phyloP scores from a whole-genome alignment of 2,113 vertebrate genomes.

The cat (Felis catus) region DNA sequence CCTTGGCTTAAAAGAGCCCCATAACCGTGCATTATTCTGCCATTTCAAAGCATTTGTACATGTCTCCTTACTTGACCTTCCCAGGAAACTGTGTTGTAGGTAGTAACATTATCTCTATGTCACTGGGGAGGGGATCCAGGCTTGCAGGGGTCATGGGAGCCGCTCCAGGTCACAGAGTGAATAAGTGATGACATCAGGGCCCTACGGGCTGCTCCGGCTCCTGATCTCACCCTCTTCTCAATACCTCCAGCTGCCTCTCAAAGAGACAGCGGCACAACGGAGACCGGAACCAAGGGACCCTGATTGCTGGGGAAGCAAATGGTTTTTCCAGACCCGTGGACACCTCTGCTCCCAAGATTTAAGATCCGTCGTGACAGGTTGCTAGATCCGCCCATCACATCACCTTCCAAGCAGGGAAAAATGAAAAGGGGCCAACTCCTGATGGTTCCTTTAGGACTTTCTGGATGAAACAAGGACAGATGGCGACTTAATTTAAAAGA shows the following conservation, averaged over 20 bases:
- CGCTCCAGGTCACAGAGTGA: background rate
- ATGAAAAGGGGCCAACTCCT: background rate
- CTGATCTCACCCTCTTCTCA: background rate
- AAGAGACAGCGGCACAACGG: background rate
- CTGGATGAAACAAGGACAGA: background rate
- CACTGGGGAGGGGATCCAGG: background rate
- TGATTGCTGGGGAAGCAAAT: background rate
- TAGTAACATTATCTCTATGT: accelerated
- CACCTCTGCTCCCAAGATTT: background rate
- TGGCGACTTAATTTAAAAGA: conserved; percentile 37
- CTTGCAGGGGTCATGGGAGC: too few species aligned
- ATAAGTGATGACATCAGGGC: background rate
- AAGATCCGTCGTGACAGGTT: background rate
- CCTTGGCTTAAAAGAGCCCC: background rate
- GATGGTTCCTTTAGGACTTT: background rate
- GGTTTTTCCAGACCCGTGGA: background rate
- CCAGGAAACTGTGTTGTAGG: background rate
- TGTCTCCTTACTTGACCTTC: background rate
- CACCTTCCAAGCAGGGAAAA: background rate
- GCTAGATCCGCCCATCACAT: background rate
- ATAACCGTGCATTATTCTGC: background rate
- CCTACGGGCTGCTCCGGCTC: background rate
- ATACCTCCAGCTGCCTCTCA: too few species aligned
- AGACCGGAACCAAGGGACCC: background rate
- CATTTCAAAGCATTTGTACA: background rate